phyloP scores from a whole-genome alignment of 2,113 vertebrate genomes.

The Melanostigma gelatinosum region DNA sequence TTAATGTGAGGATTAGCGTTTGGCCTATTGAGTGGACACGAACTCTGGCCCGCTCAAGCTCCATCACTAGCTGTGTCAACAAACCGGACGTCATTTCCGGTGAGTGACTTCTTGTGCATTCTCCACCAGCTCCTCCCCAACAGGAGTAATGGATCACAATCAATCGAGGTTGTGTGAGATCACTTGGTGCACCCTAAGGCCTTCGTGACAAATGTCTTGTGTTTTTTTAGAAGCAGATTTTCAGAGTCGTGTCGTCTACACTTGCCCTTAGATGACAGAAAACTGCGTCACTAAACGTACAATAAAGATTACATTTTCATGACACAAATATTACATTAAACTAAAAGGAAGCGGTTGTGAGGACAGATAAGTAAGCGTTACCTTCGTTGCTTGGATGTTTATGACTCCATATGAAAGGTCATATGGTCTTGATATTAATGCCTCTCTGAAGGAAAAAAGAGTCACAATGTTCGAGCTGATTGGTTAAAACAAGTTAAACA shows the following conservation, averaged over 20 bases:
- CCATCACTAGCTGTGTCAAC: not conserved
- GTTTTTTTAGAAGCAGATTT: not conserved
- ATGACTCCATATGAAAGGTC: slow-evolving; percentile 91
- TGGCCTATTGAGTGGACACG: not conserved
- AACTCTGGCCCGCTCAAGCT: too few species aligned
- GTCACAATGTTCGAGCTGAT: slow-evolving; percentile 20
- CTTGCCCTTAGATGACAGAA: not conserved
- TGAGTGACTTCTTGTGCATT: not conserved
- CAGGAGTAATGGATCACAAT: not conserved
- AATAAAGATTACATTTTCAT: not conserved
- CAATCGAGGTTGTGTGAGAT: not conserved
- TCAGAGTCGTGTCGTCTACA: not conserved
- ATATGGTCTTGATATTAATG: slow-evolving; percentile 88
- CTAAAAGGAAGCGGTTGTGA: not conserved
- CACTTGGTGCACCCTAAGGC: not conserved
- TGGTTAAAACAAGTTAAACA: not conserved
- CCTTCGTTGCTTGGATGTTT: slow-evolving; percentile 94
- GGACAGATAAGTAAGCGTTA: slow-evolving; percentile 58
- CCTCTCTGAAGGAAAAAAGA: slow-evolving; percentile 82
- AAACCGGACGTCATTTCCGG: not conserved
- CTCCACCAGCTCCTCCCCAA: not conserved
- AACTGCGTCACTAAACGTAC: not conserved
- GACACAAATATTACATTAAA: not conserved
- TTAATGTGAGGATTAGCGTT: not conserved
- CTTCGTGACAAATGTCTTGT: not conserved